These are phyloP conservation scores for Platyscapa corneri DNA, from an alignment of 1,140 invertebrate species.

Conservation along the genomic window DNA sequence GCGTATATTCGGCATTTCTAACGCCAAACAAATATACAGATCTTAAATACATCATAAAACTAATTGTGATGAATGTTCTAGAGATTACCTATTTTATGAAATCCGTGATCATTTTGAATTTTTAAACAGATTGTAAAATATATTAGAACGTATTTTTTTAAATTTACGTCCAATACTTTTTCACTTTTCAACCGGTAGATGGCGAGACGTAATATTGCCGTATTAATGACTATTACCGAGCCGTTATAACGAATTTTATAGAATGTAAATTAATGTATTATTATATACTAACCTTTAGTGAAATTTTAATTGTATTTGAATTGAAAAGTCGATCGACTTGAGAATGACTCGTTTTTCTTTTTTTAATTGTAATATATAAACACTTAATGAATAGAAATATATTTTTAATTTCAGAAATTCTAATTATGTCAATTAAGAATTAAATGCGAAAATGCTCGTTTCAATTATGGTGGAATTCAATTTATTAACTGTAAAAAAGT, in stretches of 20 bases:
- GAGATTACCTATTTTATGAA: background rate
- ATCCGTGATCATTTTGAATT: background rate
- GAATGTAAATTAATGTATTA: slow-evolving; percentile 24
- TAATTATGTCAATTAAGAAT: background rate
- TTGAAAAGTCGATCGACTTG: background rate
- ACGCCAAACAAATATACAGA: slow-evolving; percentile 37
- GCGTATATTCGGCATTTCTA: background rate
- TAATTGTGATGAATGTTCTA: background rate
- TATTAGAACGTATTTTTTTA: background rate
- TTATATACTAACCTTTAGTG: background rate
- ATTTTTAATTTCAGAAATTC: background rate
- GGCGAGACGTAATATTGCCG: background rate
- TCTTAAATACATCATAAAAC: background rate
- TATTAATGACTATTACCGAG: background rate
- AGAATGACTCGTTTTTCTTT: background rate
- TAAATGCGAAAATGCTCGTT: background rate
- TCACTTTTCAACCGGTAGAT: background rate
- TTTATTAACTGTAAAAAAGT: background rate
- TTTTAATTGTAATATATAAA: background rate
- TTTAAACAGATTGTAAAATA: background rate
- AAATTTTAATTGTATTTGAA: background rate
- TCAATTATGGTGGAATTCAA: background rate
- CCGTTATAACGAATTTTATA: slow-evolving; percentile 21
- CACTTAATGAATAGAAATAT: background rate
- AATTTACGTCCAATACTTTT: background rate